Evolutionary conservation across 2,888 invertebrate species (phyloP).

Genomic region (Eretmocerus hayati): DNA sequence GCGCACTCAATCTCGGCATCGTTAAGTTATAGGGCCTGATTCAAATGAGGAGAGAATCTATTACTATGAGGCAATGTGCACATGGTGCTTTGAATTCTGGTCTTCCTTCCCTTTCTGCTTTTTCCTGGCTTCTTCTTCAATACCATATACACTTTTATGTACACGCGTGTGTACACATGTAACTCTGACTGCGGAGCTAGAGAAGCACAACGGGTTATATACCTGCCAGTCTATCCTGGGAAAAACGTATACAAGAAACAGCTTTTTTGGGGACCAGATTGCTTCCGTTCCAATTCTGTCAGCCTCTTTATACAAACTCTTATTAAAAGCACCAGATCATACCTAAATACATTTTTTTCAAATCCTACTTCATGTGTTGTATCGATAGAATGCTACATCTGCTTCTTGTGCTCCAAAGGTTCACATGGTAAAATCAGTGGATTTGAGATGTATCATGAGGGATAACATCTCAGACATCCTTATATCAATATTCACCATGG

Average conservation of each 20-base stretch:
- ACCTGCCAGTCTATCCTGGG: conserved; percentile 25
- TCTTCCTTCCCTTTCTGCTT: conserved; percentile 2
- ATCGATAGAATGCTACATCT: too few relatives aligned
- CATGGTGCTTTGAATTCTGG: background rate
- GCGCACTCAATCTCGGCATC: too few relatives aligned
- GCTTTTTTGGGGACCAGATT: background rate
- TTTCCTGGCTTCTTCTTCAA: background rate
- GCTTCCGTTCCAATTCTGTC: background rate
- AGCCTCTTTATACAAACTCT: too few relatives aligned
- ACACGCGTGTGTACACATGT: background rate
- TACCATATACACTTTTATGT: background rate
- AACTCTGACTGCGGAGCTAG: background rate
- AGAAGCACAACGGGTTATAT: conserved; percentile 18
- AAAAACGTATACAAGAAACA: conserved; percentile 23
- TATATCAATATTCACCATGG: too few relatives aligned
- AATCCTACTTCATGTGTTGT: too few relatives aligned
- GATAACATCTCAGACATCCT: too few relatives aligned
- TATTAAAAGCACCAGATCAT: too few relatives aligned
- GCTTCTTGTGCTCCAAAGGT: too few relatives aligned
- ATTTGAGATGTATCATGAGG: too few relatives aligned
- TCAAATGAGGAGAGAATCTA: conserved; percentile 15
- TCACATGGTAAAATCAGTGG: too few relatives aligned
- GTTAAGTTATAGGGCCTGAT: too few relatives aligned
- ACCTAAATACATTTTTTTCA: too few relatives aligned
- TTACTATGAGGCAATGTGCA: background rate